Evolutionary conservation across 2,888 invertebrate species (phyloP).

Genomic region (Tridacna crocea): DNA sequence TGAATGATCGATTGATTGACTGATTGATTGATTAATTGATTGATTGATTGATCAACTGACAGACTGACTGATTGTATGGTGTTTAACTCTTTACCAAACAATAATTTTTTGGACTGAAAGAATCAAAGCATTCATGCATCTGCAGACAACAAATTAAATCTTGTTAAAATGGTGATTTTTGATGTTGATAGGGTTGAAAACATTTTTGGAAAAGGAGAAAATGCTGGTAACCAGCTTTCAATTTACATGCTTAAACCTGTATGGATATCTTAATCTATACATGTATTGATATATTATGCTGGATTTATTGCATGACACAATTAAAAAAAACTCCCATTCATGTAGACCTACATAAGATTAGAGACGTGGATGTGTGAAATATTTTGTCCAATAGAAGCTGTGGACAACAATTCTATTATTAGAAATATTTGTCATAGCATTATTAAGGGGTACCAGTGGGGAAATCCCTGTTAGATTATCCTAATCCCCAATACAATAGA

Average conservation of each 20-base stretch:
- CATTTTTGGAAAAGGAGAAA: neutral
- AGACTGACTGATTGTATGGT: too few species aligned
- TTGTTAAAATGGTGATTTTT: too few species aligned
- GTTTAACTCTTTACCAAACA: neutral
- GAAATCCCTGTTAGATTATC: neutral
- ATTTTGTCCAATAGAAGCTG: neutral
- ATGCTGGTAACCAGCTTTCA: neutral
- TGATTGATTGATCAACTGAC: too few species aligned
- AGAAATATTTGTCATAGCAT: conserved; percentile 20
- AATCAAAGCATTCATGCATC: too few species aligned
- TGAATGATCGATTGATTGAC: too few species aligned
- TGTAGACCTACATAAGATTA: neutral
- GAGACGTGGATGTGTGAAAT: neutral
- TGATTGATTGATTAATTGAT: too few species aligned
- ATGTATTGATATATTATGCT: too few species aligned
- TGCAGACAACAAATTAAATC: too few species aligned
- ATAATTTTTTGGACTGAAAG: too few species aligned
- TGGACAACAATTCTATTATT: conserved; percentile 2
- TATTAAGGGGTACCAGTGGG: neutral
- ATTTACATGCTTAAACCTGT: too few species aligned
- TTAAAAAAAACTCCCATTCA: neutral
- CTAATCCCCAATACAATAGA: neutral
- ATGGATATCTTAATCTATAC: too few species aligned
- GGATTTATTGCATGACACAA: too few species aligned
- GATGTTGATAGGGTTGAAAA: neutral